phyloP scores from a whole-genome alignment of 2,113 vertebrate species.

The Condylura cristata region DNA sequence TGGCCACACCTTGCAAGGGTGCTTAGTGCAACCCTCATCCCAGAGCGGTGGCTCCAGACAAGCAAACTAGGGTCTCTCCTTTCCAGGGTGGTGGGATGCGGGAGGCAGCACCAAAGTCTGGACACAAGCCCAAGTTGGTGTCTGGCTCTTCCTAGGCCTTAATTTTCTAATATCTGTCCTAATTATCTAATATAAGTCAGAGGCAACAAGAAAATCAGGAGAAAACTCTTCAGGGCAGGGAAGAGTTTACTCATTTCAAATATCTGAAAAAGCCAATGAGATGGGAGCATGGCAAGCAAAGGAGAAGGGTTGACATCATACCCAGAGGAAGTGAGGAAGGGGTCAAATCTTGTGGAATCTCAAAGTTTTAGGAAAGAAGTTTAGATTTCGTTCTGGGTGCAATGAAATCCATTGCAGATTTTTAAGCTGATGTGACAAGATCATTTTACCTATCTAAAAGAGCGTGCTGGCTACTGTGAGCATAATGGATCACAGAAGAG shows the following conservation, averaged over 20 bases:
- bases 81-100: not conserved
- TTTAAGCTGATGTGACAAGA: not conserved
- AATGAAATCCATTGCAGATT: not conserved
- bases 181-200: not conserved
- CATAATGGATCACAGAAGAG: not conserved
- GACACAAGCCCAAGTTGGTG: not conserved
- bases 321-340: too few relatives aligned
- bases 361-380: not conserved
- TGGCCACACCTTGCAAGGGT: not conserved
- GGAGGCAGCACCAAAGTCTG: not conserved
- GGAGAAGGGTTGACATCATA: not conserved
- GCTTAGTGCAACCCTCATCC: accelerated
- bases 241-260: not conserved
- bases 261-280: not conserved
- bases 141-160: not conserved
- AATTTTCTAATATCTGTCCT: not conserved
- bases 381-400: not conserved
- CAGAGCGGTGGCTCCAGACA: not conserved
- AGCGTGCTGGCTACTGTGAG: not conserved
- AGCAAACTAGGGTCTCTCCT: not conserved
- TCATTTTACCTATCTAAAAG: not conserved
- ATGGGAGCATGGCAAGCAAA: not conserved
- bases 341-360: not conserved
- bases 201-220: not conserved
- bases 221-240: not conserved